Percentiles rank a stretch among this genome's conserved stretches.
These are phyloP conservation scores for Tenodera sinensis DNA, from an alignment of 2,888 invertebrate species.

Conservation along the genomic window DNA sequence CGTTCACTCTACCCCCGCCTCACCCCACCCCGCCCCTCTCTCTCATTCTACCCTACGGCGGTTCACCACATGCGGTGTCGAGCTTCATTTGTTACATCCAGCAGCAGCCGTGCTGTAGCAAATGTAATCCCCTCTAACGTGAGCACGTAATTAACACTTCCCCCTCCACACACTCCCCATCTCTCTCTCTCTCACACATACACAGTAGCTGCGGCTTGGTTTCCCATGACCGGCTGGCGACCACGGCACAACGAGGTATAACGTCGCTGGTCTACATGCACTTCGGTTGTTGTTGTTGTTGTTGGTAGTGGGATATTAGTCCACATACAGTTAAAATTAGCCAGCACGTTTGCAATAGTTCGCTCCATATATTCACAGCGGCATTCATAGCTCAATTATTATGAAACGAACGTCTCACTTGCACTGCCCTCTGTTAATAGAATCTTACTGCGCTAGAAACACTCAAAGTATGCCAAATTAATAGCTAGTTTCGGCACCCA, in stretches of 20 bases:
- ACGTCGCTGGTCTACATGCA: neutral
- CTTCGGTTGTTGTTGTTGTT: neutral
- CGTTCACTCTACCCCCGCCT: too few species aligned
- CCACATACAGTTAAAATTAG: slow-evolving; percentile 1
- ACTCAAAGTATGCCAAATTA: too few species aligned
- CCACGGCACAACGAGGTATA: neutral
- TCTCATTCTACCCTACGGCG: neutral
- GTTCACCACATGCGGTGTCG: slow-evolving; percentile 27
- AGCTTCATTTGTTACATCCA: slow-evolving; percentile 27
- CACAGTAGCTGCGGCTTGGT: neutral
- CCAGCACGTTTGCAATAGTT: neutral
- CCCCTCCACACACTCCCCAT: slow-evolving; percentile 4
- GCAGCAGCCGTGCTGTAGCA: slow-evolving; percentile 13
- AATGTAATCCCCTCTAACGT: slow-evolving; percentile 29
- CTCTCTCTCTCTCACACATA: slow-evolving; percentile 1
- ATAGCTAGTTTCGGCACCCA: neutral
- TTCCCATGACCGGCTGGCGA: neutral
- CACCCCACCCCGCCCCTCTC: neutral
- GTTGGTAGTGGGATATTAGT: neutral
- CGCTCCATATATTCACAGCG: neutral
- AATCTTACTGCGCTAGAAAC: neutral
- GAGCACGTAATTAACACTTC: slow-evolving; percentile 29
- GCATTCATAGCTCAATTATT: neutral
- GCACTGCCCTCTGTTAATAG: neutral
- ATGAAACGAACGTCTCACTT: neutral